A percentile compares a stretch with the other conserved stretches of the same genome.
Evolutionary conservation across 2,113 vertebrate genomes (phyloP).

Genomic region (Clarias magur): DNA sequence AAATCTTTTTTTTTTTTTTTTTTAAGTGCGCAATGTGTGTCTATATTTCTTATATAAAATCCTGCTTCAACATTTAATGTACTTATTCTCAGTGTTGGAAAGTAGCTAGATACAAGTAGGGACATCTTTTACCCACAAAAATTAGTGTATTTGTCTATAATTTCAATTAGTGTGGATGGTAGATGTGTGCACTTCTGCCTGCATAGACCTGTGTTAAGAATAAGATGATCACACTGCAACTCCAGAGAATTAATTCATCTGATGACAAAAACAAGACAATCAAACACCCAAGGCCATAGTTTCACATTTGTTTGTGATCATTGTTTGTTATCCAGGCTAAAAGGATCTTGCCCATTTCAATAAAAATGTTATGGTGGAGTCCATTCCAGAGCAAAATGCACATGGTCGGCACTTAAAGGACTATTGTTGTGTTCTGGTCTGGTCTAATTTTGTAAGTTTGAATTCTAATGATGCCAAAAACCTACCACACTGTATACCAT

Average conservation of each 20-base stretch:
- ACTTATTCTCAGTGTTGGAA: neutral
- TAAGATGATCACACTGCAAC: neutral
- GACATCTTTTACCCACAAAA: neutral
- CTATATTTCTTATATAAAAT: neutral
- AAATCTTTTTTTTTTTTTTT: neutral
- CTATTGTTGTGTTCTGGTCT: neutral
- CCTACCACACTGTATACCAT: neutral
- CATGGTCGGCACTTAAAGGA: too few species aligned
- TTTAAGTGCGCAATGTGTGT: neutral
- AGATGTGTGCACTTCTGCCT: neutral
- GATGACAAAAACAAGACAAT: neutral
- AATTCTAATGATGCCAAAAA: neutral
- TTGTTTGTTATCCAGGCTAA: too few species aligned
- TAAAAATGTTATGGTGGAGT: too few species aligned
- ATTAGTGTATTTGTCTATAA: neutral
- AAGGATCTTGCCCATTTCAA: too few species aligned
- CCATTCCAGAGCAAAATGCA: too few species aligned
- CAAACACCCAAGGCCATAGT: neutral
- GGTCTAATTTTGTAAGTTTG: neutral
- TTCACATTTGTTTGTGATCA: too few species aligned
- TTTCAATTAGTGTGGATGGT: neutral
- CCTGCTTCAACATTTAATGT: neutral
- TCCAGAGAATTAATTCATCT: neutral
- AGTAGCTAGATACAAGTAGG: neutral
- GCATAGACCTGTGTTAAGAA: constrained; percentile 2